Base-by-base conservation (phyloP, 1,140 invertebrate genomes). In the Asbolus verrucosus region DNA sequence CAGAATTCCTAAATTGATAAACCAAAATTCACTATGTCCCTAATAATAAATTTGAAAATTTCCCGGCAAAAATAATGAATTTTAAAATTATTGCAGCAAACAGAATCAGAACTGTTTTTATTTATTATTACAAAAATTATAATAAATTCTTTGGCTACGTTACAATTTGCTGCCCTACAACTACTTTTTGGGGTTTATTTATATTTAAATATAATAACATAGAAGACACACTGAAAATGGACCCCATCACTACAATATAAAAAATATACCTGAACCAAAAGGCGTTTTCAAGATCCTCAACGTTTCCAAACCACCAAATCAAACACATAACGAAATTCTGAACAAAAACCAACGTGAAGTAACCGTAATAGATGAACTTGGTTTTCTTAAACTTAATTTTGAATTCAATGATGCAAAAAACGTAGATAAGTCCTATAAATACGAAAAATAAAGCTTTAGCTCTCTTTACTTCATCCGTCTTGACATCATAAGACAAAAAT, bases 391-490 rank as follows among this genome's bases (percentile, higher is more conserved):
- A 92, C 81, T 88, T 89, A 38, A 91, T 87, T 73, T 90, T 89
- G 71, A 91, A 91, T 75, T 92, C 91, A 71, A 92, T 88, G 16
- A 91, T 81, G 76, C 89, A 89, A 76, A 91, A 88, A 21, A 91
- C 83, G 73, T 91, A 92, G 50, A 92, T 83, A 65, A 90, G 85
- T 19, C 88, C 89, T 0, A 92, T 84, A 80, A 84, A 89, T 65
- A 87, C 83, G 81, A 83, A 91, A 79, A 85, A 91, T 27, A 79
- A 83, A 70, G 74, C 73, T 65, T 79, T 80, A 8, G 73, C 69
- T 36, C 76, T 71, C 33, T 71, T 70, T 3, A 80, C 73, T 6
- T 74, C 61, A 59, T 78, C 72, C 9, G 72, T 65, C 67, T 75
- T 75, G 1, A 76, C 50, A 78, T 85, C 60, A 79, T 80, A 80